Percentiles rank a stretch among this genome's conserved stretches.
phyloP scores from a whole-genome alignment of 2,113 vertebrate species.

The Grallaria varia region DNA sequence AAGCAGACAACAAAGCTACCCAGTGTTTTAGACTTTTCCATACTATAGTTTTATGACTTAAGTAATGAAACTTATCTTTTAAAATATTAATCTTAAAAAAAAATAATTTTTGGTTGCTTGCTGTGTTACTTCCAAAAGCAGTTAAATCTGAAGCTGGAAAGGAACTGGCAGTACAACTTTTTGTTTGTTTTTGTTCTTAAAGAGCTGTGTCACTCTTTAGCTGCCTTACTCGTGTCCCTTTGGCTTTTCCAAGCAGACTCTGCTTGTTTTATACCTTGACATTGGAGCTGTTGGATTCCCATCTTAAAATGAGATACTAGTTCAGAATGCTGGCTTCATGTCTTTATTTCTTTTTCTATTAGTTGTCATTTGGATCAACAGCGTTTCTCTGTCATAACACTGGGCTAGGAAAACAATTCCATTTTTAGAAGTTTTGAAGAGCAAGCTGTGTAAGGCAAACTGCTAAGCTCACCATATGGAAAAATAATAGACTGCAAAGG shows the following conservation, averaged over 20 bases:
- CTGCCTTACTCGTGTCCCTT: neutral
- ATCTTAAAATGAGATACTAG: neutral
- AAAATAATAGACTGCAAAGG: slow-evolving; percentile 15
- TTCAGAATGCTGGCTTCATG: neutral
- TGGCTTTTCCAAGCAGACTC: neutral
- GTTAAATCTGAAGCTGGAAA: neutral
- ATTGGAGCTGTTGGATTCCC: neutral
- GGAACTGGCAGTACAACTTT: neutral
- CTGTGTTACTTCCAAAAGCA: neutral
- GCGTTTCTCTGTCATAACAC: neutral
- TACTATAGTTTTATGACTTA: neutral
- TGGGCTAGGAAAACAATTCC: neutral
- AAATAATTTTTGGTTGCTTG: neutral
- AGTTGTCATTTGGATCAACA: neutral
- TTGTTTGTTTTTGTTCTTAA: neutral
- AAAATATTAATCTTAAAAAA: neutral
- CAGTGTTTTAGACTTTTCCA: neutral
- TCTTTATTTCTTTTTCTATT: neutral
- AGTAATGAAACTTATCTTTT: neutral
- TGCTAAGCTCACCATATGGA: slow-evolving; percentile 28
- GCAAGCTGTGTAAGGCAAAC: slow-evolving; percentile 23
- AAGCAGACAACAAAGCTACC: neutral
- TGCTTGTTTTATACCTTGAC: neutral
- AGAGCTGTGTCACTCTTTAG: neutral
- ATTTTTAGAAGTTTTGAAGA: slow-evolving; percentile 6